Conservation (phyloP, 2,113 vertebrate species). For the Clupea harengus region DNA sequence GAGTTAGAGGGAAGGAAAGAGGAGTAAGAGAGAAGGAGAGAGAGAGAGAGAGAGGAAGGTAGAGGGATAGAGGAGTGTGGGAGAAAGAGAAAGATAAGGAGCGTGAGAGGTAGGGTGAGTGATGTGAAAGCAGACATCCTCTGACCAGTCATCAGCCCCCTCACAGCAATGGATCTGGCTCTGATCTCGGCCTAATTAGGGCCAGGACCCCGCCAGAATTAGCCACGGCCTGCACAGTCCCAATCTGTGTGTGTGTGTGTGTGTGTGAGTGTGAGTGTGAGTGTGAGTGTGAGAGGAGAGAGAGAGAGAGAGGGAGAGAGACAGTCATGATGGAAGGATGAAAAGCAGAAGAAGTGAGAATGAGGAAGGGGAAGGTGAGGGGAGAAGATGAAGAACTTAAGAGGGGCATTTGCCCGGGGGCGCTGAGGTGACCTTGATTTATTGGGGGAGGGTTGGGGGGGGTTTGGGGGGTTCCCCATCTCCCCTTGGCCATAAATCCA, state of each 20-base stretch:
- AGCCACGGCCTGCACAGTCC: no score
- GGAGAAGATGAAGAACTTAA: not conserved
- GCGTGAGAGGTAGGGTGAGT: not conserved
- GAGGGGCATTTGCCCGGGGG: slow-evolving; percentile 21
- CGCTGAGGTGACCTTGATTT: slow-evolving; percentile 47
- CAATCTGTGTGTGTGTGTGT: no score
- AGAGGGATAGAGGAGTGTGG: not conserved
- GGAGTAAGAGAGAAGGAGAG: not conserved
- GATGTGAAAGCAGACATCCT: no score
- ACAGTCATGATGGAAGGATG: not conserved
- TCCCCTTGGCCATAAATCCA: slow-evolving; percentile 44
- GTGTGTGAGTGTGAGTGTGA: no score
- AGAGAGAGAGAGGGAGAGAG: not conserved
- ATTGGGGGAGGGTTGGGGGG: slow-evolving; percentile 10
- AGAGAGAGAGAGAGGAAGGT: not conserved
- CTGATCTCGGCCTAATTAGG: no score
- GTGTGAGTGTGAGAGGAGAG: no score
- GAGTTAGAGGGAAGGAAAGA: no score
- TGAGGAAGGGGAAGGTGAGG: not conserved
- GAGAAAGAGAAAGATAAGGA: not conserved
- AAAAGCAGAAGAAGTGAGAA: not conserved
- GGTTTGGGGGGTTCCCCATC: slow-evolving; percentile 27
- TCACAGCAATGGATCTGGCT: no score
- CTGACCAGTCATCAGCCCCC: no score
- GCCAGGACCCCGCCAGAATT: no score